Conservation (phyloP, 2,113 vertebrate species). For the Eidolon helvum region DNA sequence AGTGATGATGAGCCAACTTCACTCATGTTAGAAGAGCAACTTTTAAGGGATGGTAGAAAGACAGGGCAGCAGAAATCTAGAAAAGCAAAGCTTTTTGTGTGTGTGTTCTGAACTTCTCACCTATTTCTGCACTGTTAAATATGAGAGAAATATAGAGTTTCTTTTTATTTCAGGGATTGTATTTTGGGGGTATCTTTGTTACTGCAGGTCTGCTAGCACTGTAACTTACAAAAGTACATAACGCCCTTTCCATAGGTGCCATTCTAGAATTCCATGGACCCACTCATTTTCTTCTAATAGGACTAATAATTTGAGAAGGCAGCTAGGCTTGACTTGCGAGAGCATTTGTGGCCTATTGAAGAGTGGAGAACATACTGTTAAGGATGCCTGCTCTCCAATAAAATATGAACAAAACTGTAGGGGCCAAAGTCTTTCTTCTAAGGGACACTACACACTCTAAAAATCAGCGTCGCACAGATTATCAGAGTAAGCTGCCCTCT, state of each 20-base stretch:
- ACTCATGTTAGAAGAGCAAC: too few species aligned
- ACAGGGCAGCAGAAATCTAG: neutral
- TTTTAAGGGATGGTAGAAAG: neutral
- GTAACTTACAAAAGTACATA: neutral
- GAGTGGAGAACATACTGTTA: neutral
- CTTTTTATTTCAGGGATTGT: neutral
- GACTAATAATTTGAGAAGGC: neutral
- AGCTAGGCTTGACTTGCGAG: neutral
- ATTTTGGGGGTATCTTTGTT: neutral
- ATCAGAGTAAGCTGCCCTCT: neutral
- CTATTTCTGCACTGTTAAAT: neutral
- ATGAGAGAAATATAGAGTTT: neutral
- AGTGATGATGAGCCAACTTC: neutral
- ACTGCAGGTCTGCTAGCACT: neutral
- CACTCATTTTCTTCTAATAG: neutral
- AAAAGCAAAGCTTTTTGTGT: neutral
- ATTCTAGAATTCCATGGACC: neutral
- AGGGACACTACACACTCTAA: rapidly evolving
- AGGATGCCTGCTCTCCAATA: neutral
- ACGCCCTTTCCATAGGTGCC: neutral
- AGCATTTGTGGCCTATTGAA: neutral
- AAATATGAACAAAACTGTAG: neutral
- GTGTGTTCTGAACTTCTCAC: neutral
- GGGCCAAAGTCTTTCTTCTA: neutral
- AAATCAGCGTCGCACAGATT: neutral